Percentiles rank a stretch among this genome's conserved stretches.
phyloP scores from a whole-genome alignment of 1,140 invertebrate species.

The Bombus waltoni region DNA sequence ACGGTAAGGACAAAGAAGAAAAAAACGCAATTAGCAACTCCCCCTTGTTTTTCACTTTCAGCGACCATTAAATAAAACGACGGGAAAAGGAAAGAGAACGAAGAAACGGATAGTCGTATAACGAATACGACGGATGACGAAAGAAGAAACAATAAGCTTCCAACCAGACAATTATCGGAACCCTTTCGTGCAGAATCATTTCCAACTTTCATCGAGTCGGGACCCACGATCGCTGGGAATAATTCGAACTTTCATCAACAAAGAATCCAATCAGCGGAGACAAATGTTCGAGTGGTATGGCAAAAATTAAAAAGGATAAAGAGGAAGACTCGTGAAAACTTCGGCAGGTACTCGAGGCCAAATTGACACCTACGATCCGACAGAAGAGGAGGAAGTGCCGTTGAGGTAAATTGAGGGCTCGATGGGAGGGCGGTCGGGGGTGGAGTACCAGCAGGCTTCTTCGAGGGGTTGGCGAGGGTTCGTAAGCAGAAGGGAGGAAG shows the following conservation, averaged over 20 bases:
- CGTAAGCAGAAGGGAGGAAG: conserved; percentile 49
- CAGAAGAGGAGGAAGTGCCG: conserved; percentile 58
- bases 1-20: not conserved
- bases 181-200: conserved; percentile 24
- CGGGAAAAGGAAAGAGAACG: not conserved
- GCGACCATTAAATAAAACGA: not conserved
- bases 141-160: conserved; percentile 27
- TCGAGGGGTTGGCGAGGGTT: conserved; percentile 54
- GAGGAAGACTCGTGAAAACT: conserved; percentile 53
- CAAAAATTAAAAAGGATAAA: conserved; percentile 58
- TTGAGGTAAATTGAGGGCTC: conserved; percentile 76
- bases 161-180: conserved; percentile 35
- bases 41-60: not conserved
- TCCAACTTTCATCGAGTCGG: not conserved
- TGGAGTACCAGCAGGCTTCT: conserved; percentile 48
- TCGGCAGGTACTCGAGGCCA: conserved; percentile 61
- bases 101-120: not conserved
- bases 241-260: conserved; percentile 37
- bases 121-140: not conserved
- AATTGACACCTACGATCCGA: conserved; percentile 77
- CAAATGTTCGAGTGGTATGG: conserved; percentile 53
- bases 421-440: conserved; percentile 51
- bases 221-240: conserved; percentile 5
- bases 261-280: conserved; percentile 54
- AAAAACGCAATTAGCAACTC: conserved; percentile 1